Evolutionary conservation across 1,140 invertebrate species (phyloP).

Genomic region (Mactra quadrangularis): DNA sequence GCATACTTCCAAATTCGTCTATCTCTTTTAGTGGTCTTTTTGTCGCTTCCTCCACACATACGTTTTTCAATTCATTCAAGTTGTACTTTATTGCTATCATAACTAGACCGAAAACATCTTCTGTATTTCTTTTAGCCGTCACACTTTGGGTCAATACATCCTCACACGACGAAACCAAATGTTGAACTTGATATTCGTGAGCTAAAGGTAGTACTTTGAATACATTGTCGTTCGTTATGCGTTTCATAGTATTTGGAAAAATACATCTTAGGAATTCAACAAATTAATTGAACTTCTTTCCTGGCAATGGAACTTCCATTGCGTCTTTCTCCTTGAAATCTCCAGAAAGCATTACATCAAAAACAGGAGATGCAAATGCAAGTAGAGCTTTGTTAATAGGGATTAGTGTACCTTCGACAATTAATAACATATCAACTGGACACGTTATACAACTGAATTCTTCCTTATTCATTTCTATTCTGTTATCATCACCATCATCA

Average conservation of each 20-base stretch:
- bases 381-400: conserved; percentile 20
- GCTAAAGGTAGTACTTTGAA: background rate
- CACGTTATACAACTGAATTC: background rate
- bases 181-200: background rate
- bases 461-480: background rate
- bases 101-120: background rate
- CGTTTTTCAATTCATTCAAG: background rate
- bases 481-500: too few species aligned
- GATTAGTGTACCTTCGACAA: conserved; percentile 11
- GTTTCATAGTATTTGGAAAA: background rate
- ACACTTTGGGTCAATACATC: background rate
- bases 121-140: background rate
- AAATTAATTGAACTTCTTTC: conserved; percentile 19
- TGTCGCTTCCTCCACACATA: too few species aligned
- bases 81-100: background rate
- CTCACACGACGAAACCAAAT: background rate
- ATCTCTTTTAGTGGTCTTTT: too few species aligned
- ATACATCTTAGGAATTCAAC: conserved; percentile 14
- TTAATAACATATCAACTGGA: conserved; percentile 3
- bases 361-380: conserved; percentile 29
- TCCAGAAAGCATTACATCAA: conserved; percentile 5
- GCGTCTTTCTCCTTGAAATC: conserved; percentile 31
- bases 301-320: conserved; percentile 6
- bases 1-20: too few species aligned
- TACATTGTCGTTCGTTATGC: background rate